Evolutionary conservation across 2,113 vertebrate species (phyloP).

Genomic region (Laticauda laticaudata): DNA sequence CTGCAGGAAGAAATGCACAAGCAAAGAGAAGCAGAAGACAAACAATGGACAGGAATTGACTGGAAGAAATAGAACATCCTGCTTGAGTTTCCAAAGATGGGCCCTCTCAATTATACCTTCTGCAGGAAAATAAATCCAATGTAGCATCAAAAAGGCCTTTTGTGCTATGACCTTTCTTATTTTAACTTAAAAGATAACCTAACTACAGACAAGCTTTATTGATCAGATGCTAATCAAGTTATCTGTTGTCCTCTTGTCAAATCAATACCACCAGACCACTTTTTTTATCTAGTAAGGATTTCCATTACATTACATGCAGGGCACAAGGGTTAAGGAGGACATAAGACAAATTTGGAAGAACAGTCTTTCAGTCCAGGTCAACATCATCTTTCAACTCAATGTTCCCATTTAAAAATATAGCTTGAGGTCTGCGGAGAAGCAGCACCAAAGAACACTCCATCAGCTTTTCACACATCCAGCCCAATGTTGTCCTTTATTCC

Average conservation of each 20-base stretch:
- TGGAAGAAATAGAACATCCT: neutral
- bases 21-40: neutral
- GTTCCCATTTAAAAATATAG: neutral
- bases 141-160: neutral
- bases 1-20: neutral
- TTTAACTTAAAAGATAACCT: slow-evolving; percentile 1
- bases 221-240: slow-evolving; percentile 8
- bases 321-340: neutral
- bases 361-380: neutral
- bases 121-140: neutral
- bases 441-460: neutral
- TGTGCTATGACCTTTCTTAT: neutral
- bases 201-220: neutral
- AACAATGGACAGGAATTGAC: neutral
- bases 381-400: neutral
- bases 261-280: slow-evolving; percentile 11
- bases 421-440: neutral
- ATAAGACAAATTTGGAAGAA: neutral
- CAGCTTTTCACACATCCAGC: neutral
- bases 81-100: neutral
- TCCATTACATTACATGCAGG: neutral
- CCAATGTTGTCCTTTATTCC: neutral
- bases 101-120: neutral
- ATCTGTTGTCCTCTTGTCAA: slow-evolving; percentile 7
- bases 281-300: slow-evolving; percentile 25